phyloP scores from a whole-genome alignment of 2,888 invertebrate species.

The Ormyrus thymus region DNA sequence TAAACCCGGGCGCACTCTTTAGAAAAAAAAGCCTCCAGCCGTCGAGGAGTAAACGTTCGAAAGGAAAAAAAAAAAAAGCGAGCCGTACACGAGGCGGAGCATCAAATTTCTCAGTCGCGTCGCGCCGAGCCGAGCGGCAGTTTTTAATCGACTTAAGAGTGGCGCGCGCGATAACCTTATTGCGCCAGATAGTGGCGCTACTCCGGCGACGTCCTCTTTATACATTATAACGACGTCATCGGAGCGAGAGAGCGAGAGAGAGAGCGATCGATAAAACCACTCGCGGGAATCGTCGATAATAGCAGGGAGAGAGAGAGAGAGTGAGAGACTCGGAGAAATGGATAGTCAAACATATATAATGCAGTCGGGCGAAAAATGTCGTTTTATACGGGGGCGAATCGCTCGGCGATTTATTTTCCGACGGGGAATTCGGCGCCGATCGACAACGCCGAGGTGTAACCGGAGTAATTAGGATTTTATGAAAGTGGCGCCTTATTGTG shows the following conservation, averaged over 20 bases:
- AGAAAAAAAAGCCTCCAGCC: no score
- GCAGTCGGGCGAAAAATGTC: no score
- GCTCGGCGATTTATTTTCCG: background rate
- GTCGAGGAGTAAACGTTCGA: background rate
- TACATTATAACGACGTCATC: conserved; percentile 53
- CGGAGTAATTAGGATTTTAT: conserved; percentile 16
- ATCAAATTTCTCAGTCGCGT: conserved; percentile 29
- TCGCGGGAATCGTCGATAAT: conserved; percentile 48
- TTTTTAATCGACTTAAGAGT: conserved; percentile 50
- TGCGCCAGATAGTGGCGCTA: conserved; percentile 46
- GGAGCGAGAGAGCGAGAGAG: background rate
- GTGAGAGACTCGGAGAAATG: conserved; percentile 26
- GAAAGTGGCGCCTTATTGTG: background rate
- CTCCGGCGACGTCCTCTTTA: conserved; percentile 41
- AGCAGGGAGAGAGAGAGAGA: conserved; percentile 3
- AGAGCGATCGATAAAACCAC: conserved; percentile 54
- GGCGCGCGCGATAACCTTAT: conserved; percentile 51
- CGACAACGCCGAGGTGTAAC: background rate
- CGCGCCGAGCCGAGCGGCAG: conserved; percentile 17
- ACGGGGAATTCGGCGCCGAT: background rate
- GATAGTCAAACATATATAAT: conserved; percentile 37
- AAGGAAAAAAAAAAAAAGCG: background rate
- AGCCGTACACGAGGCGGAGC: background rate
- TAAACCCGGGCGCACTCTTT: no score
- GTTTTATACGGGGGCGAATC: no score